These are phyloP conservation scores for Microtus montanus DNA, from an alignment of 2,113 vertebrate genomes.

Conservation along the genomic window DNA sequence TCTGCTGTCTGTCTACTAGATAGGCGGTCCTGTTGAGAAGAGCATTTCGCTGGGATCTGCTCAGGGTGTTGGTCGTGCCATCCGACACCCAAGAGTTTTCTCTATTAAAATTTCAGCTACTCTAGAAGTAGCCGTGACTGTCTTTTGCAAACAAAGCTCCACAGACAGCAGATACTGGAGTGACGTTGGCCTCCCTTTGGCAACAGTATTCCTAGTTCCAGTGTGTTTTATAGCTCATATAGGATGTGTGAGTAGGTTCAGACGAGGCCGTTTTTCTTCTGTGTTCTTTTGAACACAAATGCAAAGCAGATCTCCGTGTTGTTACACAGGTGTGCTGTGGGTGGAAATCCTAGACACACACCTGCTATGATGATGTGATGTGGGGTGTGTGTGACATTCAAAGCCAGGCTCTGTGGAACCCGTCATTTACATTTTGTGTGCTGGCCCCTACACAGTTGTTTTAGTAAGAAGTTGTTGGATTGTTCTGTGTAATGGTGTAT, in stretches of 20 bases:
- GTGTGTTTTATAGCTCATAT: constrained; percentile 67
- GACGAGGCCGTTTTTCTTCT: constrained; percentile 69
- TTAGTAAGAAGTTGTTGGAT: background rate
- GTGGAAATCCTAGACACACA: background rate
- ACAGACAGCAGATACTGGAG: background rate
- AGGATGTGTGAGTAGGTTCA: constrained; percentile 41
- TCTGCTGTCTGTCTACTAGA: background rate
- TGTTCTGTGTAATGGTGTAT: background rate
- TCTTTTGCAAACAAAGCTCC: constrained; percentile 55
- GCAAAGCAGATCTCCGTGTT: constrained; percentile 65
- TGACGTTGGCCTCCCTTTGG: constrained; percentile 52
- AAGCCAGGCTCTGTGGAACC: background rate
- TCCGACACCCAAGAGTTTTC: background rate
- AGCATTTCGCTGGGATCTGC: background rate
- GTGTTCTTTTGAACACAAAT: constrained; percentile 57
- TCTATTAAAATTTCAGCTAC: constrained; percentile 65
- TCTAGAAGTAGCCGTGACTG: constrained; percentile 63
- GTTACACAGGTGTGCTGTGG: constrained; percentile 57
- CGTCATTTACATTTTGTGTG: background rate
- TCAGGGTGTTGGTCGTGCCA: background rate
- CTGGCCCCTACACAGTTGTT: background rate
- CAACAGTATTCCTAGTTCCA: constrained; percentile 11
- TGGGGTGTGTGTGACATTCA: background rate
- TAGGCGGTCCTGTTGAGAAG: background rate
- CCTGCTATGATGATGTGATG: background rate